Base-by-base conservation (phyloP, 1,140 invertebrate species). In the Magallana gigas region DNA sequence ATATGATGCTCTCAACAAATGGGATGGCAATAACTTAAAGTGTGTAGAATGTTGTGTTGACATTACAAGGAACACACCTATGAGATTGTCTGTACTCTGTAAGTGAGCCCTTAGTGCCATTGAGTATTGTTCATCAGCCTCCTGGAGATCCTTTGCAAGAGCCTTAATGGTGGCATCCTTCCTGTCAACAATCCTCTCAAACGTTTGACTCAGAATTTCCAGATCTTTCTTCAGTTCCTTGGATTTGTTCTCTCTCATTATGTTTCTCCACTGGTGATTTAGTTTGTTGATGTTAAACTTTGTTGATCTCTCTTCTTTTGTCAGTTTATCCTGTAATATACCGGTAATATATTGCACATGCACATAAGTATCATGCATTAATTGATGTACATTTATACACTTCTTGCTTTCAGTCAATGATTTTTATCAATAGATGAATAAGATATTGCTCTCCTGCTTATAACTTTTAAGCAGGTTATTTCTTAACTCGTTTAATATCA, bases 161-260 rank as follows among this genome's bases (percentile, higher is more conserved):
- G 93, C 93, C 88, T 95, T 94, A 71, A 95, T 95, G 9, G 95
- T 93, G 82, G 94, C 94, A 89, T 95, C 95, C 87, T 95, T 95
- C 82, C 94, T 90, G 83, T 95, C 95, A 23, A 95, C 92, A 82
- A 95, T 93, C 88, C 94, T 90, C 89, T 95, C 95, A 93, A 95
- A 95, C 86, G 94, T 95, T 89, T 95, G 95, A 90, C 94, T 95
- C 14, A 95, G 91, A 87, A 95, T 94, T 88, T 95, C 90, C 97
- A 95, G 94, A 64, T 95, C 98, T 95, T 99, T 99, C 95, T 99
- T 98, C 62, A 99, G 96, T 91, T 98, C 97, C 95, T 98, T 98
- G 48, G 94, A 92, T 90, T 95, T 95, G 11, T 93, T 91, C 85
- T 95, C 94, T 90, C 95, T 86, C 94, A 95, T 95, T 14, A 95